These are phyloP conservation scores for Pseudocheirus occidentalis DNA, from an alignment of 2,797 vertebrate genomes.

Conservation along the genomic window DNA sequence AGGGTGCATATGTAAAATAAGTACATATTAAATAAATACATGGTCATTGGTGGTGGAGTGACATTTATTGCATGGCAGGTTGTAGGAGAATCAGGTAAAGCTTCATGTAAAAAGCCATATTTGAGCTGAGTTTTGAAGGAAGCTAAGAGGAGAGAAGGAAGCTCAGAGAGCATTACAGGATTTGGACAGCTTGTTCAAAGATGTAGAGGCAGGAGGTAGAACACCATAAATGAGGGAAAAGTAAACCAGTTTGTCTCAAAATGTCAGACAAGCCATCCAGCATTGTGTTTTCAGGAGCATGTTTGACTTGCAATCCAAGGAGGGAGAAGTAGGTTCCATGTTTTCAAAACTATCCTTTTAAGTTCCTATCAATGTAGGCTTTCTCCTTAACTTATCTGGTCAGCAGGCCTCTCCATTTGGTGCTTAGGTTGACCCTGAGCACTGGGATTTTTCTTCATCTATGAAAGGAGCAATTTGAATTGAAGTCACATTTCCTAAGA, in stretches of 20 bases:
- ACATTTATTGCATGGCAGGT: too few species aligned
- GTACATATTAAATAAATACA: background rate
- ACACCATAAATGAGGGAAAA: background rate
- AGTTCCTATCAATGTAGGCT: background rate
- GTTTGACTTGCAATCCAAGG: background rate
- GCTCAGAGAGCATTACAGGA: background rate
- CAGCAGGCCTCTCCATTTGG: background rate
- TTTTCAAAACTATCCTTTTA: background rate
- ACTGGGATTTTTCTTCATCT: too few species aligned
- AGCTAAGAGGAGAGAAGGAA: background rate
- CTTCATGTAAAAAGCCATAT: background rate
- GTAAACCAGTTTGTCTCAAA: background rate
- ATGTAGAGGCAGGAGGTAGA: background rate
- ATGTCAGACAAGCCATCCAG: background rate
- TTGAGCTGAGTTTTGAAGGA: background rate
- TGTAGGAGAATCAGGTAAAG: background rate
- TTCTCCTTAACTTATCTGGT: background rate
- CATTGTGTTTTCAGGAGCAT: background rate
- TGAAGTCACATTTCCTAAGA: background rate
- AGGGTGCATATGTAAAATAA: background rate
- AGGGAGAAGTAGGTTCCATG: background rate
- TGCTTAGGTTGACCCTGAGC: background rate
- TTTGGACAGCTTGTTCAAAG: background rate
- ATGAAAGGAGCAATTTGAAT: background rate
- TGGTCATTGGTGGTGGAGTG: background rate